Percentiles rank a stretch among this genome's conserved stretches.
phyloP scores from a whole-genome alignment of 2,888 invertebrate species.

The Drosophila dives region DNA sequence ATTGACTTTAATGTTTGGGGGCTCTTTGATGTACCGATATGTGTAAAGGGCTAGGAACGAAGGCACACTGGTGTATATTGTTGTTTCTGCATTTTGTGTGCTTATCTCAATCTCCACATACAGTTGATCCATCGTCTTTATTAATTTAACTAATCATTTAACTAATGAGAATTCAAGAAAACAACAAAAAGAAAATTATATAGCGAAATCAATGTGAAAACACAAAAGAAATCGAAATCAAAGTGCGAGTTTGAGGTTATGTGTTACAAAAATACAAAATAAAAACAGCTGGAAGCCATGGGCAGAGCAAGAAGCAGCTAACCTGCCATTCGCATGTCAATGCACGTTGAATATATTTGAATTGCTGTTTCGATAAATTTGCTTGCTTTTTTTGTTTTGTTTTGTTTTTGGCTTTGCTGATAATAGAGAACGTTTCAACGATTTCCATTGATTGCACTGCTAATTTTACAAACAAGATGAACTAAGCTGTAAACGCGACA shows the following conservation, averaged over 20 bases:
- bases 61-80: conserved; percentile 86
- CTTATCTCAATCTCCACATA: conserved; percentile 83
- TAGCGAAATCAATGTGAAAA: conserved; percentile 35
- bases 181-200: conserved; percentile 28
- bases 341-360: conserved; percentile 50
- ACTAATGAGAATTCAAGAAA: conserved; percentile 40
- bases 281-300: conserved; percentile 55
- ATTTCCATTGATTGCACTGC: conserved; percentile 14
- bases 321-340: conserved; percentile 39
- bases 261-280: conserved; percentile 42
- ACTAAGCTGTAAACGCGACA: conserved; percentile 2
- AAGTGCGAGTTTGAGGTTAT: conserved; percentile 49
- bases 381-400: conserved; percentile 15
- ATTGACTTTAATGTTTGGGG: conserved; percentile 85
- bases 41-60: conserved; percentile 88
- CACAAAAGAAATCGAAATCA: conserved; percentile 48
- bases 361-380: conserved; percentile 30
- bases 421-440: background rate
- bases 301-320: conserved; percentile 17
- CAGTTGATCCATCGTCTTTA: conserved; percentile 81
- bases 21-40: conserved; percentile 87
- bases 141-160: conserved; percentile 58
- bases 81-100: conserved; percentile 75
- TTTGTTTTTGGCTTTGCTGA: conserved; percentile 1
- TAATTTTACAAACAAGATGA: conserved; percentile 18